A percentile compares a stretch with the other conserved stretches of the same genome.
phyloP scores from a whole-genome alignment of 2,113 vertebrate species.

The Montifringilla adamsi region DNA sequence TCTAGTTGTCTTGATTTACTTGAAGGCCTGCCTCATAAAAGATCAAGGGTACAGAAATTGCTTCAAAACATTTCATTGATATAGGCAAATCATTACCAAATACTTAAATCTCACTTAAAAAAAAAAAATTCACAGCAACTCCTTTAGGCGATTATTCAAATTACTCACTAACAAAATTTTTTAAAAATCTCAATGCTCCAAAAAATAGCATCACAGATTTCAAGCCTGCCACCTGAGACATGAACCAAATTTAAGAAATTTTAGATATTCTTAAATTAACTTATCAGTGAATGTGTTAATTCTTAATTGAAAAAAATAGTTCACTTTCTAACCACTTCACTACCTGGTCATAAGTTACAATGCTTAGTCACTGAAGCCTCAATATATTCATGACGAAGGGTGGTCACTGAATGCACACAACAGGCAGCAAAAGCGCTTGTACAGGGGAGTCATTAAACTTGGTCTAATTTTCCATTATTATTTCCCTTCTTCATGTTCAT shows the following conservation, averaged over 20 bases:
- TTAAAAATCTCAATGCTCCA: background rate
- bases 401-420: background rate
- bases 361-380: background rate
- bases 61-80: background rate
- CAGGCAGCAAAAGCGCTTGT: background rate
- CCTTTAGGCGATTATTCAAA: background rate
- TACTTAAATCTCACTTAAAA: background rate
- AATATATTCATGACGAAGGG: background rate
- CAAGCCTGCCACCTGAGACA: background rate
- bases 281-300: background rate
- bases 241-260: background rate
- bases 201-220: background rate
- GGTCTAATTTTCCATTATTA: background rate
- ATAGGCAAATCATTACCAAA: background rate
- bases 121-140: background rate
- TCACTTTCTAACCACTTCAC: background rate
- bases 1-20: background rate
- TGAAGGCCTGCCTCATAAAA: background rate
- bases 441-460: background rate
- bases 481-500: background rate
- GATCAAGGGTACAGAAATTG: background rate
- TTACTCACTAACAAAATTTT: background rate
- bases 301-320: background rate
- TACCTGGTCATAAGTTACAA: background rate
- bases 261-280: background rate